Conservation (phyloP, 2,888 invertebrate genomes). For the Leptinotarsa rubiginosa region DNA sequence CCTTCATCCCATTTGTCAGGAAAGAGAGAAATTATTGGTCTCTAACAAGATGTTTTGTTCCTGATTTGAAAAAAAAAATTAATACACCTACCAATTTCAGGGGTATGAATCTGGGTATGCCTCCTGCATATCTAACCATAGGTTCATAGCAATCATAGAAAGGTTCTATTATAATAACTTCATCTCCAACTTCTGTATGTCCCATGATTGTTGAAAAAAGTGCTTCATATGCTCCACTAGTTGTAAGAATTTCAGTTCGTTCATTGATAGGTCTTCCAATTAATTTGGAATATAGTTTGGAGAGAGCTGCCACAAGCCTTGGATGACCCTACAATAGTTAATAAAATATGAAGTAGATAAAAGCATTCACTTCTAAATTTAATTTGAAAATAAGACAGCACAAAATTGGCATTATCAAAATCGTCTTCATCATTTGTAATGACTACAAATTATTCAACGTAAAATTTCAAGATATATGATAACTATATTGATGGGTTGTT, state of each 20-base stretch:
- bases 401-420: no score
- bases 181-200: slow-evolving; percentile 87
- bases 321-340: slow-evolving; percentile 84
- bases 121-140: slow-evolving; percentile 91
- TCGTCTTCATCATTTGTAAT: no score
- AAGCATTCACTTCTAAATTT: no score
- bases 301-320: slow-evolving; percentile 84
- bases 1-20: no score
- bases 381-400: no score
- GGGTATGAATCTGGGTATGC: slow-evolving; percentile 87
- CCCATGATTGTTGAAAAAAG: slow-evolving; percentile 81
- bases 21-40: no score
- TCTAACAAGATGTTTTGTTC: no score
- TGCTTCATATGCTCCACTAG: slow-evolving; percentile 95
- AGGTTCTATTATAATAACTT: slow-evolving; percentile 97
- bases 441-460: no score
- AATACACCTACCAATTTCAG: slow-evolving; percentile 71
- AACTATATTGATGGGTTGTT: no score
- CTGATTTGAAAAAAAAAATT: not conserved
- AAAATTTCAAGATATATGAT: no score
- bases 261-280: slow-evolving; percentile 84
- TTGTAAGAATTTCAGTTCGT: slow-evolving; percentile 87
- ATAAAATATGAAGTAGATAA: not conserved
- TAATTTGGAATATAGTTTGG: slow-evolving; percentile 86
- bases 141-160: slow-evolving; percentile 98